phyloP scores from a whole-genome alignment of 2,888 invertebrate species.

The Podotricha telesiphe region DNA sequence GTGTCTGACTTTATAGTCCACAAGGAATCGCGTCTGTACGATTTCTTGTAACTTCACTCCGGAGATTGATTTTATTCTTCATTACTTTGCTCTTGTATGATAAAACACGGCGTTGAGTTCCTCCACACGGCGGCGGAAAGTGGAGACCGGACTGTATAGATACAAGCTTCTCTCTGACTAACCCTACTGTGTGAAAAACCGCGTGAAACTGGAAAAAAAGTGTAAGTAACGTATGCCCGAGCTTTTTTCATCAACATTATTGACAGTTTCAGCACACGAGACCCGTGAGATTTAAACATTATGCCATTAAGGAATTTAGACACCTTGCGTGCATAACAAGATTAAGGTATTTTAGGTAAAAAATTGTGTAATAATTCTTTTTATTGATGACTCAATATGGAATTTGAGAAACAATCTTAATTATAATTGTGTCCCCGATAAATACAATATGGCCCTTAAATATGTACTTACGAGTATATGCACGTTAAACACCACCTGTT shows the following conservation, averaged over 20 bases:
- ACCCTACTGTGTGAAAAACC: too few relatives aligned
- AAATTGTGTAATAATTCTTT: neutral
- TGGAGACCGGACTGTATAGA: too few relatives aligned
- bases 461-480: neutral
- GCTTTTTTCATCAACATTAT: neutral
- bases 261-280: neutral
- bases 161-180: too few relatives aligned
- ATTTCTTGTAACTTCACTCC: too few relatives aligned
- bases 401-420: conserved; percentile 7
- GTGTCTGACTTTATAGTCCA: too few relatives aligned
- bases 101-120: too few relatives aligned
- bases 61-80: too few relatives aligned
- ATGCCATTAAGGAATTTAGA: conserved; percentile 4
- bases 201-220: too few relatives aligned
- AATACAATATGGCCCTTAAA: neutral
- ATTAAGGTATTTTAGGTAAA: conserved; percentile 3
- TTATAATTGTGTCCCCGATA: neutral
- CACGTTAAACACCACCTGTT: conserved; percentile 2
- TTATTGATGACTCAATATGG: neutral
- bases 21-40: too few relatives aligned
- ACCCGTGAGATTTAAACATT: conserved; percentile 10
- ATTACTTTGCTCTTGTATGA: too few relatives aligned
- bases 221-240: neutral
- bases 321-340: conserved; percentile 20
- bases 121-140: too few relatives aligned